Conservation (phyloP, 2,797 vertebrate genomes). For the Clamator glandarius region DNA sequence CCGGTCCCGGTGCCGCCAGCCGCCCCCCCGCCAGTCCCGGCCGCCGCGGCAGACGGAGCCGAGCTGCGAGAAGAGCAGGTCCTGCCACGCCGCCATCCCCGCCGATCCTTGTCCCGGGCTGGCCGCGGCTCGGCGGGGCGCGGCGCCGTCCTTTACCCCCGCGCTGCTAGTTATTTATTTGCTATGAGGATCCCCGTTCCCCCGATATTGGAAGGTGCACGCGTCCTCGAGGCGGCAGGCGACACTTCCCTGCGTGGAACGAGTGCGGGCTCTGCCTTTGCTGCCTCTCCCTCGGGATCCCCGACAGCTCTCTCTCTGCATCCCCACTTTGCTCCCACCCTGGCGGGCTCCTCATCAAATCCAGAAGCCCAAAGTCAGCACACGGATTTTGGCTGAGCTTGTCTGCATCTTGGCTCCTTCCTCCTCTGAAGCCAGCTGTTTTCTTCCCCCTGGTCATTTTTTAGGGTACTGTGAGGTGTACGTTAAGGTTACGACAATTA, state of each 20-base stretch:
- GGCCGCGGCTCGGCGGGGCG: not conserved
- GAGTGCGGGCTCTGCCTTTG: not conserved
- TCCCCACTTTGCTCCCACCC: no score
- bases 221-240: not conserved
- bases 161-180: rapidly evolving
- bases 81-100: constrained; percentile 13
- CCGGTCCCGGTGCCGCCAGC: not conserved
- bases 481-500: not conserved
- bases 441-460: not conserved
- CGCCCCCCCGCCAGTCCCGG: not conserved
- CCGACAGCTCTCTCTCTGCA: no score
- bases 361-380: not conserved
- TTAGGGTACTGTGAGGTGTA: not conserved
- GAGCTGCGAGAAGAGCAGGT: not conserved
- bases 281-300: no score
- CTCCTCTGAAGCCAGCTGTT: not conserved
- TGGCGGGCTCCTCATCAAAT: rapidly evolving
- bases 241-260: rapidly evolving
- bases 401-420: no score
- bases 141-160: not conserved
- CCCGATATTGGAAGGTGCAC: rapidly evolving
- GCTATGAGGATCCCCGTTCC: no score
- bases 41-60: not conserved
- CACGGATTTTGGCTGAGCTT: not conserved
- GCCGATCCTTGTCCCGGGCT: not conserved